phyloP scores from a whole-genome alignment of 2,888 invertebrate species.

The Eledona agricola region DNA sequence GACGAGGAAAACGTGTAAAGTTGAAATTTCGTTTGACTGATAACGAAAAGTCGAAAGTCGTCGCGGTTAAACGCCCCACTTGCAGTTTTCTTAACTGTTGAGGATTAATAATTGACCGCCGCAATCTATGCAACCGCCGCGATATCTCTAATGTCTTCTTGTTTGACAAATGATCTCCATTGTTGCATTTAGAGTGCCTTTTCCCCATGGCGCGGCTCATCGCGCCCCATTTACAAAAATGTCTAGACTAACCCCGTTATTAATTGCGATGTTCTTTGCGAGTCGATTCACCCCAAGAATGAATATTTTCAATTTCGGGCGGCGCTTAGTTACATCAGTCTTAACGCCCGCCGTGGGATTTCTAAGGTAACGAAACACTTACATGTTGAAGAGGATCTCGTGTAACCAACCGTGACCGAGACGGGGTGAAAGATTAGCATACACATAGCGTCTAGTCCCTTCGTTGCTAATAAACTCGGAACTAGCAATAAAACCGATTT shows the following conservation, averaged over 20 bases:
- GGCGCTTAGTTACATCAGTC: constrained; percentile 23
- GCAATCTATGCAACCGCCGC: constrained; percentile 21
- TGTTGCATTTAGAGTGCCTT: constrained; percentile 2
- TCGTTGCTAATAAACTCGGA: constrained; percentile 58
- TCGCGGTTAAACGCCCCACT: no score
- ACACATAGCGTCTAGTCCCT: constrained; percentile 47
- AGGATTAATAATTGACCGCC: constrained; percentile 26
- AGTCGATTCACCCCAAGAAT: constrained; percentile 14
- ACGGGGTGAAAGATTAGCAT: constrained; percentile 55
- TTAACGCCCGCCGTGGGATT: constrained; percentile 37
- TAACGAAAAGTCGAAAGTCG: no score
- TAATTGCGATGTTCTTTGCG: constrained; percentile 31
- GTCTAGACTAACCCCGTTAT: constrained; percentile 26
- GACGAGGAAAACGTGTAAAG: no score
- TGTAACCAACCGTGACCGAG: constrained; percentile 46
- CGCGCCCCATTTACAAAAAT: constrained; percentile 23
- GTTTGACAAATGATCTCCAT: constrained; percentile 12
- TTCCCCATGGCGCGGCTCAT: constrained; percentile 15
- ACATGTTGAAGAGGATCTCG: constrained; percentile 36
- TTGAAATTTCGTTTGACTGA: no score
- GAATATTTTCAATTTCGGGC: constrained; percentile 33
- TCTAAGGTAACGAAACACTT: constrained; percentile 43
- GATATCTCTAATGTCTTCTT: constrained; percentile 4
- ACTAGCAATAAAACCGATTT: constrained; percentile 62
- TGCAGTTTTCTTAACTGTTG: no score